Base-by-base conservation (phyloP, 2,888 invertebrate species). In the Quadroppia sp. region DNA sequence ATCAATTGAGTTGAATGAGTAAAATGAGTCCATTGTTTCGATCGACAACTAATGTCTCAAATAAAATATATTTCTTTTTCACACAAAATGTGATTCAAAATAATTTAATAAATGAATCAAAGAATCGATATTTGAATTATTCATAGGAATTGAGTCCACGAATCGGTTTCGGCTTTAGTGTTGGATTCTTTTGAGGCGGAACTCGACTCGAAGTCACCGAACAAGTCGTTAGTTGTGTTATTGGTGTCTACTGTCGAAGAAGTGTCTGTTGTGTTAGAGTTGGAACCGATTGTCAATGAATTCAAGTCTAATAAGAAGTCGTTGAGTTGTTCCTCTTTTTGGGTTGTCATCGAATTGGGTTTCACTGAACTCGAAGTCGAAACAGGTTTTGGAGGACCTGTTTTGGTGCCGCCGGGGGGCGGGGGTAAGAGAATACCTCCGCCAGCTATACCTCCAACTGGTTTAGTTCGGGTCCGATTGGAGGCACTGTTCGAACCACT, bases 381-480 rank as follows among this genome's bases (percentile, higher is more conserved):
- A 32, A 30, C 20, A 48, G 13, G 4, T 23, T 28, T 30, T 13
- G 59, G 13, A 30, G 3, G 61, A 69, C 67, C 13, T 67, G 72
- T 23, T 76, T 90, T 86, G 82, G 89, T 87, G 1, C 88, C 84
- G 0, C 92, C 91, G 13, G 94, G 94, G 7, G 95, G 95, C 48
- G 94, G 94, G 72, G 93, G 87, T 75, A 82, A 87, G 74, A 82
- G 84, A 1, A 87, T 84, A 23, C 81, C 81, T 9, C 79, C 75
- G 23, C 78, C 79, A 13, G 85, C 87, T 17, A 87, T 87, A 2
- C 83, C 81, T 1, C 83, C 83, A 0, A 84, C 83, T 6, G 87
- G 82, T 79, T 87, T 87, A 75, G 86, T 81, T 81, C 89, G 89
- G 2, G 89, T 84, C 42, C 67, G 67, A 67, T 11, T 42, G 1